These are phyloP conservation scores for Menidia menidia DNA, from an alignment of 2,797 vertebrate genomes.

Conservation along the genomic window DNA sequence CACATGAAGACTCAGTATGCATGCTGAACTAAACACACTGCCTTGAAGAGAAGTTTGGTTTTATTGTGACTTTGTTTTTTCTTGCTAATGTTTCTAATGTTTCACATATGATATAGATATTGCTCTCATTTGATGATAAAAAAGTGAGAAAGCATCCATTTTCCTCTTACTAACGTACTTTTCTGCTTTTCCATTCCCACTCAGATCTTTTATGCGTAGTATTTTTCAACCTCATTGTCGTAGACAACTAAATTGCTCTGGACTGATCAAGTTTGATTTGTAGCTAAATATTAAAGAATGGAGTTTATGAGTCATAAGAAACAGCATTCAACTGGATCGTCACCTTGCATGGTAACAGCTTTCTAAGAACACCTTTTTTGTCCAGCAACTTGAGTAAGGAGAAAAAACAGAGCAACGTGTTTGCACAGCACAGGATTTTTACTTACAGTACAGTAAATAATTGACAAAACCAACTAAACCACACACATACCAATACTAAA, in stretches of 20 bases:
- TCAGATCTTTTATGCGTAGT: no score
- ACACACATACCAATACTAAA: conserved; percentile 18
- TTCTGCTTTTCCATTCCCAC: conserved; percentile 54
- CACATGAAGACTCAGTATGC: conserved; percentile 11
- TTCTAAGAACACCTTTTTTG: conserved; percentile 48
- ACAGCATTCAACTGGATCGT: conserved; percentile 64
- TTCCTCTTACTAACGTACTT: conserved; percentile 59
- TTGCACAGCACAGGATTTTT: conserved; percentile 38
- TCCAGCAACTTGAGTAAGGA: conserved; percentile 49
- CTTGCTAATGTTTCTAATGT: conserved; percentile 72
- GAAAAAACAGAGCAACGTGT: conserved; percentile 74
- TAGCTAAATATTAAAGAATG: conserved; percentile 69
- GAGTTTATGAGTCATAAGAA: conserved; percentile 75
- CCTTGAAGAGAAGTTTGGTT: conserved; percentile 58
- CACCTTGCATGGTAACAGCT: conserved; percentile 66
- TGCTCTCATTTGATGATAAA: conserved; percentile 53
- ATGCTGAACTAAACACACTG: conserved; percentile 57
- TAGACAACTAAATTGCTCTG: conserved; percentile 63
- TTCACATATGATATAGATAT: conserved; percentile 74
- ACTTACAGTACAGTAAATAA: conserved; percentile 11
- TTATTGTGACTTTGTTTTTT: conserved; percentile 72
- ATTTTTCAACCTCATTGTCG: no score
- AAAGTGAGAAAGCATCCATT: conserved; percentile 53
- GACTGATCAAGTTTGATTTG: conserved; percentile 67
- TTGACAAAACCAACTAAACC: conserved; percentile 32